Conservation (phyloP, 2,113 vertebrate genomes). For the Rhizomys pruinosus region DNA sequence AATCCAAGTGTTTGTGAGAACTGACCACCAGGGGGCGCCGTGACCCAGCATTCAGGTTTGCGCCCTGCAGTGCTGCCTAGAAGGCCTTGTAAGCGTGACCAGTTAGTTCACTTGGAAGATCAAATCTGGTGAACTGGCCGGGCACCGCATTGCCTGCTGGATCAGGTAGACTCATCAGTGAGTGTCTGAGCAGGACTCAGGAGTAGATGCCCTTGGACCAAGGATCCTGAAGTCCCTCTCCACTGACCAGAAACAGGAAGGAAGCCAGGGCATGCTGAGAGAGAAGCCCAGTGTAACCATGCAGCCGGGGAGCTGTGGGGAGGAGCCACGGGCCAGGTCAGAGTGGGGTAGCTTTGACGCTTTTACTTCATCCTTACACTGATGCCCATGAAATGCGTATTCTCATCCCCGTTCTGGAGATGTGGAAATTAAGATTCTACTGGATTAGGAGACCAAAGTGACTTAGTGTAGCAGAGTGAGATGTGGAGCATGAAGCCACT, state of each 20-base stretch:
- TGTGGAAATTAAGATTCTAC: not conserved
- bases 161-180: not conserved
- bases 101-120: rapidly evolving
- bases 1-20: not conserved
- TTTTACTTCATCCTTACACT: not conserved
- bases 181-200: not conserved
- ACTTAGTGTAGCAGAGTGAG: not conserved
- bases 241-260: not conserved
- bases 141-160: rapidly evolving
- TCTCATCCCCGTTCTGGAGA: not conserved
- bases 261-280: not conserved
- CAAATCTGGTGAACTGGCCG: not conserved
- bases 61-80: conserved; percentile 51
- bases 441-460: not conserved
- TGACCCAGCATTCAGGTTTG: not conserved
- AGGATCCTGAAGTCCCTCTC: not conserved
- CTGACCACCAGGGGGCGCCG: conserved; percentile 58
- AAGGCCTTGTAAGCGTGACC: not conserved
- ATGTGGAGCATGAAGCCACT: not conserved
- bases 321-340: not conserved
- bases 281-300: not conserved
- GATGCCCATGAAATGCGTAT: not conserved
- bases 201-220: not conserved
- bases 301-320: rapidly evolving
- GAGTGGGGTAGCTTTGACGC: not conserved